Evolutionary conservation across 2,888 invertebrate genomes (phyloP).

Genomic region (Polietes domitor): DNA sequence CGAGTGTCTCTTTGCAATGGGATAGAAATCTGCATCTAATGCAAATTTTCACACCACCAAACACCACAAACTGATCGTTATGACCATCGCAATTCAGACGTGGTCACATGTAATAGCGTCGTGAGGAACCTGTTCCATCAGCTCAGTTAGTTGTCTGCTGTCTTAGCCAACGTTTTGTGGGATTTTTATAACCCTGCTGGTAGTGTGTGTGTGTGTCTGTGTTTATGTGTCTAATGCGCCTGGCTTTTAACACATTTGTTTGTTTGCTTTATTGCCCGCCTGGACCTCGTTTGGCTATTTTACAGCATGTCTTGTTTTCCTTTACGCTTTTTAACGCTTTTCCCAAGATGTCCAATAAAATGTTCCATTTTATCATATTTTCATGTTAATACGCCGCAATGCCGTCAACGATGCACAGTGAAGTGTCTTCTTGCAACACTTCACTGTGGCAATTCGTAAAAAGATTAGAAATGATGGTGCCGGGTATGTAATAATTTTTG

Average conservation of each 20-base stretch:
- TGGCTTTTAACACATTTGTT: conserved; percentile 23
- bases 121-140: not conserved
- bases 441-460: not conserved
- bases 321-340: conserved; percentile 14
- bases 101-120: not conserved
- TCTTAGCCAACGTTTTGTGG: not conserved
- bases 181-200: not conserved
- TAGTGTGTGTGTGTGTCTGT: too few species aligned
- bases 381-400: conserved; percentile 26
- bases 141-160: not conserved
- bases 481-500: not conserved
- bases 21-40: not conserved
- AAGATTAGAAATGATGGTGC: conserved; percentile 5
- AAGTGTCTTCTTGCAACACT: conserved; percentile 29
- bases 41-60: conserved; percentile 1
- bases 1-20: not conserved
- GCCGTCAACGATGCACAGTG: not conserved
- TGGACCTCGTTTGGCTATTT: not conserved
- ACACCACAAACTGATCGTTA: too few species aligned
- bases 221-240: not conserved
- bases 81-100: not conserved
- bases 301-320: not conserved
- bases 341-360: conserved; percentile 46
- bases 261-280: not conserved
- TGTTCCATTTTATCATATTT: conserved; percentile 17